These are phyloP conservation scores for Prorops nasuta DNA, from an alignment of 1,140 invertebrate species.

Conservation along the genomic window DNA sequence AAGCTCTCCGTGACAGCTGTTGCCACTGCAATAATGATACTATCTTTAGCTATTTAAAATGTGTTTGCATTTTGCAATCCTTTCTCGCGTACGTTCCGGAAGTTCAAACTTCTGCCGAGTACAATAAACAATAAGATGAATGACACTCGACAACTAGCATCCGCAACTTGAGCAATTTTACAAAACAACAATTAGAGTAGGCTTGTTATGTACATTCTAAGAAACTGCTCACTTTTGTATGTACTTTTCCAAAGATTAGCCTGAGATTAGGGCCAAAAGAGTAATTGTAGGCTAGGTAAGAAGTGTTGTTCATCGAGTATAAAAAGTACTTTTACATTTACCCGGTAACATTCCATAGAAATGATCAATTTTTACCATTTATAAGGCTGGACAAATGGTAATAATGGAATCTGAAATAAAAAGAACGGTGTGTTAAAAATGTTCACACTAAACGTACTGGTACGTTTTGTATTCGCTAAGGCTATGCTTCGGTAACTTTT, in stretches of 20 bases:
- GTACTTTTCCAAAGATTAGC: too few species aligned
- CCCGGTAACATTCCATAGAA: slow-evolving; percentile 24
- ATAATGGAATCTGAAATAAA: background rate
- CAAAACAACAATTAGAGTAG: too few species aligned
- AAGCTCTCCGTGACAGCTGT: slow-evolving; percentile 47
- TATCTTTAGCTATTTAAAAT: slow-evolving; percentile 45
- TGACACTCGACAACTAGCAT: too few species aligned
- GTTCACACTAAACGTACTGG: slow-evolving; percentile 49
- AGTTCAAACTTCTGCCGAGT: background rate
- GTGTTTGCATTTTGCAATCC: background rate
- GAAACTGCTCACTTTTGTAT: too few species aligned
- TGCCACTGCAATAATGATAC: slow-evolving; percentile 47
- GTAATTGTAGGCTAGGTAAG: too few species aligned
- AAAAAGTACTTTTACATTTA: background rate
- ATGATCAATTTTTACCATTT: background rate
- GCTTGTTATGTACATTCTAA: too few species aligned
- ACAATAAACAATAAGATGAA: too few species aligned
- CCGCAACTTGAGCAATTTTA: too few species aligned
- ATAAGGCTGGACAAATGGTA: too few species aligned
- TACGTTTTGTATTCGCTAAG: slow-evolving; percentile 38
- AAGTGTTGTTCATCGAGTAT: background rate
- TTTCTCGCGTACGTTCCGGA: background rate
- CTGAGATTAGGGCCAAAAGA: too few species aligned
- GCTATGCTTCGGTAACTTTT: background rate
- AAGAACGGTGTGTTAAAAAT: slow-evolving; percentile 26